Conservation (phyloP, 2,113 vertebrate genomes). For the Ellobius talpinus region DNA sequence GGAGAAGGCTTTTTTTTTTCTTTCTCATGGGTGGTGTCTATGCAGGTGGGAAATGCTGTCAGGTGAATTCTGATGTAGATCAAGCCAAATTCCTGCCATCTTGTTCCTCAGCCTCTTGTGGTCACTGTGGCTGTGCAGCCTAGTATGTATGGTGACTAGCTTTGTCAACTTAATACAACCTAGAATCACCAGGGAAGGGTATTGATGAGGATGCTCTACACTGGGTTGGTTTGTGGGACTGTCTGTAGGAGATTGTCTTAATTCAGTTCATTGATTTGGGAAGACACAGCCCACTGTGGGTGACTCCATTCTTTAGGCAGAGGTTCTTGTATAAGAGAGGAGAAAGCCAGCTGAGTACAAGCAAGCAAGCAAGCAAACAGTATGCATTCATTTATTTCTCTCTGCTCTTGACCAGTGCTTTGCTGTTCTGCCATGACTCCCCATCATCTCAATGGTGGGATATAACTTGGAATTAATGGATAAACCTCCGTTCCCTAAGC, state of each 20-base stretch:
- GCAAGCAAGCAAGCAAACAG: neutral
- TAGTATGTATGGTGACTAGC: neutral
- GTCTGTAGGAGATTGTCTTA: neutral
- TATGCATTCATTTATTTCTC: neutral
- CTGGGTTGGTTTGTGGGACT: neutral
- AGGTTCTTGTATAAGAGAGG: neutral
- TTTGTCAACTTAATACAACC: neutral
- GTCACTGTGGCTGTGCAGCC: fast-evolving
- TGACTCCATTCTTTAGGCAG: neutral
- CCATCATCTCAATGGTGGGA: too few relatives aligned
- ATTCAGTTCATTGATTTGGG: neutral
- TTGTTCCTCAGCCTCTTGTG: neutral
- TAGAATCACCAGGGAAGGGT: neutral
- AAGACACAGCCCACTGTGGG: neutral
- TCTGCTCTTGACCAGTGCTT: neutral
- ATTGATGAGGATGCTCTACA: neutral
- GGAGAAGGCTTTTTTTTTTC: too few relatives aligned
- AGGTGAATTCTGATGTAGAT: neutral
- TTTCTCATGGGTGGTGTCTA: neutral
- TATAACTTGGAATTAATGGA: neutral
- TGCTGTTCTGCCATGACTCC: neutral
- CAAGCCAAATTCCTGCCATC: neutral
- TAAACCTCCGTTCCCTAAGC: neutral
- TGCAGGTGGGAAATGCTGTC: neutral
- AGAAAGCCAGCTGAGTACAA: neutral